Base-by-base conservation (phyloP, 2,888 invertebrate species). In the Bursaphelenchus okinawaensis region DNA sequence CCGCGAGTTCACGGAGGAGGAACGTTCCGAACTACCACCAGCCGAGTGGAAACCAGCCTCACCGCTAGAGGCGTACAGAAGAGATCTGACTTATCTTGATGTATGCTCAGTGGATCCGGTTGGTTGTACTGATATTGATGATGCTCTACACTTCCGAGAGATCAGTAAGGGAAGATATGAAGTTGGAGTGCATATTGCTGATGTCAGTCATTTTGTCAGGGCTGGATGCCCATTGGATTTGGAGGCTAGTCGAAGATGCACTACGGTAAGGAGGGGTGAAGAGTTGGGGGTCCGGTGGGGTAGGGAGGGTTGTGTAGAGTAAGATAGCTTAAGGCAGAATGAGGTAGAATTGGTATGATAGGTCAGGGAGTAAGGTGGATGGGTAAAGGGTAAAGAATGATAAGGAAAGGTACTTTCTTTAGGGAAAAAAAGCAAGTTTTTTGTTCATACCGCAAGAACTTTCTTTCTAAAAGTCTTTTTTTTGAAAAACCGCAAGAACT, bases 91-190 rank as follows among this genome's bases (percentile, higher is more conserved):
- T 12, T 87, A 90, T 62, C 83, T 93, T 4, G 88, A 89, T 78
- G 89, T 98, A 52, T 96, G 94, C 81, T 81, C 80, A 8, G 80
- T 79, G 40, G 75, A 75, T 54, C 75, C 75, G 0, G 65, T 93
- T 0, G 96, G 96, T 0, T 98, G 96, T 83, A 98, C 96, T 0
- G 98, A 98, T 83, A 96, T 98, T 70, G 98, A 98, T 83, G 98
- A 98, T 84, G 96, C 98, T 0, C 85, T 98, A 1, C 98, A 98
- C 84, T 94, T 93, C 76, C 87, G 89, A 22, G 85, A 87, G 50
- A 84, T 93, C 23, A 86, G 87, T 0, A 89, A 89, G 80, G 89
- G 89, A 4, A 89, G 89, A 77, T 86, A 87, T 55, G 90, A 92
- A 86, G 89, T 94, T 55, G 96, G 96, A 19, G 96, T 98, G 0